Base-by-base conservation (phyloP, 30 jellyfish, hydroid and myxozoan genomes). In the Turritopsis dohrnii region DNA sequence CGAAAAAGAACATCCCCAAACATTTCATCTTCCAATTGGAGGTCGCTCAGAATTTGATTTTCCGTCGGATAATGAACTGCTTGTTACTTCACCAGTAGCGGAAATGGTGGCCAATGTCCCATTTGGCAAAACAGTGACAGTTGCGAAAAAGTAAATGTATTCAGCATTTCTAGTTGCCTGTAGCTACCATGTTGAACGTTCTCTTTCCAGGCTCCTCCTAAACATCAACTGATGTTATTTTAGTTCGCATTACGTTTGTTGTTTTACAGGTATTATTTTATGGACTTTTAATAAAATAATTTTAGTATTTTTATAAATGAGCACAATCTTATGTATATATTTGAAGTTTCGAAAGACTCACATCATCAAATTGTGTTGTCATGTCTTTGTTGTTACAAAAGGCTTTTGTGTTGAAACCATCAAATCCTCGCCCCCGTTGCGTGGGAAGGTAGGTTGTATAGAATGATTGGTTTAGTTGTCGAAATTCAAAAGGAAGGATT, bases 1-100 rank as follows among this genome's bases (percentile, higher is more conserved):
- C 60, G 60, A 41, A 41, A 41, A 41, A 41, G 60, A 41, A 3
- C 60, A 41, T 3, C 60, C 60, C 9, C 60, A 41, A 41, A 13
- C 60, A 13, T 3, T 3, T 41, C 5, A 41, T 41, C 13, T 41
- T 3, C 5, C 60, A 13, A 41, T 41, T 41, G 60, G 60, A 41
- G 60, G 60, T 41, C 60, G 60, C 60, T 3, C 60, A 5, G 60
- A 25, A 26, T 82, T 20, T 52, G 89, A 85, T 21, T 88, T 92
- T 81, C 98, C 98, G 3, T 76, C 90, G 7, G 98, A 92, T 83
- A 86, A 84, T 1, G 98, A 92, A 65, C 84, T 92, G 29, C 52
- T 92, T 74, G 87, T 65, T 41, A 80, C 96, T 22, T 75, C 96
- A 21, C 96, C 90, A 1, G 91, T 92, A 16, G 79, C 83, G 16